These are phyloP conservation scores for Pachycephala philippinensis DNA, from an alignment of 2,113 vertebrate genomes.

Conservation along the genomic window DNA sequence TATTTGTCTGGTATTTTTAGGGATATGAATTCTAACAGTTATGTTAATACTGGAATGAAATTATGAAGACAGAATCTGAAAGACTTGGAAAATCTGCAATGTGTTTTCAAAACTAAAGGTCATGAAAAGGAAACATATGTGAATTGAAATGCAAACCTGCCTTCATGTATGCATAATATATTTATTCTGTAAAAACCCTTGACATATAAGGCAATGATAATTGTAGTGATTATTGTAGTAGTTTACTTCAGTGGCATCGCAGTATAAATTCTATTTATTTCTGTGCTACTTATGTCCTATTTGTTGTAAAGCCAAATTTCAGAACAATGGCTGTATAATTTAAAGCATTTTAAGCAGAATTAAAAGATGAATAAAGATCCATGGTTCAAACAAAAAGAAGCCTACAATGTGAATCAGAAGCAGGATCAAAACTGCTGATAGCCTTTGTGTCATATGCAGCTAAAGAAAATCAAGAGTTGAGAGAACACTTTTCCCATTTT, in stretches of 20 bases:
- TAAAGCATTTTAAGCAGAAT: slow-evolving; percentile 51
- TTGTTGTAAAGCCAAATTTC: neutral
- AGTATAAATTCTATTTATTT: neutral
- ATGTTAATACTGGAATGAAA: neutral
- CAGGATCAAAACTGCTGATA: neutral
- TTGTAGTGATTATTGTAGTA: neutral
- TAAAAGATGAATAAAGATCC: slow-evolving; percentile 33
- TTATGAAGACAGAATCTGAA: slow-evolving; percentile 17
- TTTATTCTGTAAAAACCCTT: neutral
- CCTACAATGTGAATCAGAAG: neutral
- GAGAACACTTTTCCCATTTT: neutral
- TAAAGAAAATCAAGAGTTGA: neutral
- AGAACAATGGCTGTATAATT: slow-evolving; percentile 5
- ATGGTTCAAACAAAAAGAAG: neutral
- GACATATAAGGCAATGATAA: neutral
- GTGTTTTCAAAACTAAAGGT: neutral
- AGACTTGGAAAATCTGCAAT: slow-evolving; percentile 12
- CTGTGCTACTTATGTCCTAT: neutral
- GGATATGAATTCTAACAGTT: slow-evolving; percentile 9
- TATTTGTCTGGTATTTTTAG: slow-evolving; percentile 58
- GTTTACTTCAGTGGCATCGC: neutral
- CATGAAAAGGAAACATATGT: neutral
- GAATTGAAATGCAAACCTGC: neutral
- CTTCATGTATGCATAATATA: neutral
- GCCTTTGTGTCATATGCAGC: neutral